Base-by-base conservation (phyloP, 35 echinoderm and acorn worm species). In the Lytechinus variegatus region DNA sequence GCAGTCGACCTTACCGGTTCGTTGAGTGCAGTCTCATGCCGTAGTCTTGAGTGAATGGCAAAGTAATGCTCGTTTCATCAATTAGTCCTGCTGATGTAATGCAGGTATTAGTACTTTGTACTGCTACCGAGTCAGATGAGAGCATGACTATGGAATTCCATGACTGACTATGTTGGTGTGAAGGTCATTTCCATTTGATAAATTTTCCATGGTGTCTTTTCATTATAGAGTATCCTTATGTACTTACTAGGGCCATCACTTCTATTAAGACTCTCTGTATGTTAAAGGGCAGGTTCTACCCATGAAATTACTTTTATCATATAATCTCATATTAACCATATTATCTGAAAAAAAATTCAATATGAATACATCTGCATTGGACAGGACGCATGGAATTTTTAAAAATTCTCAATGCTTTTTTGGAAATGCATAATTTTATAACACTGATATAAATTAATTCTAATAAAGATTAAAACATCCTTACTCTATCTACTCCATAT, bases 11-110 rank as follows among this genome's bases (percentile, higher is more conserved):
- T 79, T 79, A 79, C 66, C 66, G 66, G 66, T 79, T 79, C n/a
- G 66, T 3, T 79, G 66, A 79, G 19, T 79, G 66, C 66, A 79
- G 66, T 79, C 66, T 7, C 3, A 24, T 7, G 16, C 33, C 33
- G 8, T 79, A 79, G 66, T 79, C 66, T 79, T 79, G 66, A 79
- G 21, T 79, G 66, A 79, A 16, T 79, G 66, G 66, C 66, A 24
- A 79, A 24, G 66, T 79, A 79, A 79, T 79, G 19, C 66, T 79
- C 66, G 66, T 79, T 79, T 79, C 66, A 79, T 79, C 66, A 79
- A 79, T 79, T 79, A 79, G 66, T 79, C 66, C n/a, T 24, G 21
- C 19, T 79, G 66, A 19, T 79, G 66, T 79, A 79, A 79, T 79
- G 66, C 66, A 79, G 66, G 66, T 24, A 79, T 79, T 79, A 79